Conservation (phyloP, 2,113 vertebrate species). For the Etheostoma spectabile region DNA sequence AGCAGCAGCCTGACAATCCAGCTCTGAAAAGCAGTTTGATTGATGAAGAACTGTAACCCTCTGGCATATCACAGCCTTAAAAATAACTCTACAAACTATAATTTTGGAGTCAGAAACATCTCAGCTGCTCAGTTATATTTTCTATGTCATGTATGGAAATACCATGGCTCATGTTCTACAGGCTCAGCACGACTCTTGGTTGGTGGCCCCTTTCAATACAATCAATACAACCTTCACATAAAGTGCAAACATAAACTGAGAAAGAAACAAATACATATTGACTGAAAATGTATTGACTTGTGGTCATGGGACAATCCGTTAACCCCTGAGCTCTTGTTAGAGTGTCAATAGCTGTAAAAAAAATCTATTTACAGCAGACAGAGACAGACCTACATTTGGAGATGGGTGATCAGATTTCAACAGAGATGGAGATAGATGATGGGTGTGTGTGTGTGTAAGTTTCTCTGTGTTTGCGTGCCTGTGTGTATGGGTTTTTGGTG, state of each 20-base stretch:
- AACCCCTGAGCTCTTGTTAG: slow-evolving; percentile 40
- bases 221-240: slow-evolving; percentile 30
- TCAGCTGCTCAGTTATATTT: slow-evolving; percentile 62
- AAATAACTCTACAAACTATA: slow-evolving; percentile 61
- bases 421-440: slow-evolving; percentile 50
- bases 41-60: slow-evolving; percentile 27
- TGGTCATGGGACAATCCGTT: slow-evolving; percentile 33
- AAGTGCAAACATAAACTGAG: neutral
- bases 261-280: slow-evolving; percentile 13
- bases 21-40: slow-evolving; percentile 26
- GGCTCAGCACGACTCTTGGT: slow-evolving; percentile 14
- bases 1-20: slow-evolving; percentile 2
- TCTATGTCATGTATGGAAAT: slow-evolving; percentile 53
- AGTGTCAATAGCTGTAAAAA: slow-evolving; percentile 37
- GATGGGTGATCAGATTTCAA: slow-evolving; percentile 63
- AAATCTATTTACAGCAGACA: slow-evolving; percentile 58
- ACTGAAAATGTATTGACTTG: slow-evolving; percentile 34
- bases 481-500: slow-evolving; percentile 45
- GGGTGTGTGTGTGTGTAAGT: slow-evolving; percentile 23
- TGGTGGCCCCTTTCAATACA: slow-evolving; percentile 20
- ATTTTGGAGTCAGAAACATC: slow-evolving; percentile 48
- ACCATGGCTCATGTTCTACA: slow-evolving; percentile 44
- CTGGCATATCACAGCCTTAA: slow-evolving; percentile 27
- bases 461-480: neutral
- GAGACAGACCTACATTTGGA: slow-evolving; percentile 39